phyloP scores from a whole-genome alignment of 2,113 vertebrate species.

The Fulmarus glacialis region DNA sequence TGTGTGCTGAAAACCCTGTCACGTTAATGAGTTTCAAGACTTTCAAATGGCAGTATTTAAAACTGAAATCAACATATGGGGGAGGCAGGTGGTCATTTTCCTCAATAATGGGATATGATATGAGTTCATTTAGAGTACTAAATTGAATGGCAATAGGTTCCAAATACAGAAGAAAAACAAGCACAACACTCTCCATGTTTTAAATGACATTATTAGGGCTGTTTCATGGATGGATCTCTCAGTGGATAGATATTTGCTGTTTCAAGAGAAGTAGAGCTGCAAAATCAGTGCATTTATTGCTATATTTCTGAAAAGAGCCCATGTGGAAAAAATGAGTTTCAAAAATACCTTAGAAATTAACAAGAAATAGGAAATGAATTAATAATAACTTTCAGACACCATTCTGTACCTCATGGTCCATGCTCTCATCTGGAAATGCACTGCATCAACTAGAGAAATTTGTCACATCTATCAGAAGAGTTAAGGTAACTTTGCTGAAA shows the following conservation, averaged over 20 bases:
- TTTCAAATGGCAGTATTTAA: constrained; percentile 68
- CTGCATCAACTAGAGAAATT: not conserved
- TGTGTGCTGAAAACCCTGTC: not conserved
- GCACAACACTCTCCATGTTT: constrained; percentile 1
- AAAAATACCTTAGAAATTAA: not conserved
- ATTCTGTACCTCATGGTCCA: not conserved
- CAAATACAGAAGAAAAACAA: constrained; percentile 56
- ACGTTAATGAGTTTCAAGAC: constrained; percentile 53
- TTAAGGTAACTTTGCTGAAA: constrained; percentile 28
- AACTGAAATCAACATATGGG: constrained; percentile 72
- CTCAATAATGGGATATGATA: constrained; percentile 64
- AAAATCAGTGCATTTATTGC: not conserved
- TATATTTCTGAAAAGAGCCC: not conserved
- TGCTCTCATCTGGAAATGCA: not conserved
- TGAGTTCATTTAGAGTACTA: constrained; percentile 67
- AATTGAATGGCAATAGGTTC: constrained; percentile 67
- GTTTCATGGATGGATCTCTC: not conserved
- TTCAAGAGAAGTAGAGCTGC: not conserved
- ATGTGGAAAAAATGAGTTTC: not conserved
- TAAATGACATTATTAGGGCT: constrained; percentile 33
- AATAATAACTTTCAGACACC: not conserved
- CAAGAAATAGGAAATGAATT: not conserved
- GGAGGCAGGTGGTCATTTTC: constrained; percentile 75
- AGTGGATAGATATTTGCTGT: not conserved
- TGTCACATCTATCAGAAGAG: constrained; percentile 1